Percentiles rank a stretch among this genome's conserved stretches.
These are phyloP conservation scores for Pelodiscus sinensis DNA, from an alignment of 2,113 vertebrate genomes.

Conservation along the genomic window DNA sequence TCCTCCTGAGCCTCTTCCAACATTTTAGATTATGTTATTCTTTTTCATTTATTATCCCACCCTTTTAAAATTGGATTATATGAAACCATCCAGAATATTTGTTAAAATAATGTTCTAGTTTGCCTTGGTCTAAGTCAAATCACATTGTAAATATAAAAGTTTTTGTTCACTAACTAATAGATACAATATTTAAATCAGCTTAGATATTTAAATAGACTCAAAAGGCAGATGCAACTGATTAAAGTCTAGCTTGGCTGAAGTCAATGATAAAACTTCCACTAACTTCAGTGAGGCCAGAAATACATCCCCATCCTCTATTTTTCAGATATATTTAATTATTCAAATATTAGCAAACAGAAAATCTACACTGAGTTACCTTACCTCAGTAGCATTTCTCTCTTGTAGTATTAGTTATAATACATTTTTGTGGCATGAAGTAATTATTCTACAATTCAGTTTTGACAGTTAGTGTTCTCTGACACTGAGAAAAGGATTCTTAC, in stretches of 20 bases:
- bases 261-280: neutral
- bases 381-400: neutral
- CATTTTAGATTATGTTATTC: neutral
- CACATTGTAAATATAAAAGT: neutral
- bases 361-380: neutral
- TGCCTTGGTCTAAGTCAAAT: neutral
- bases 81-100: neutral
- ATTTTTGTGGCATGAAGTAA: neutral
- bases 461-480: neutral
- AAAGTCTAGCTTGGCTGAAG: neutral
- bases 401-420: neutral
- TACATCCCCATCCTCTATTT: neutral
- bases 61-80: neutral
- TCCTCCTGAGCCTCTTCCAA: neutral
- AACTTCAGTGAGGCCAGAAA: neutral
- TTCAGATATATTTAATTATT: neutral
- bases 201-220: neutral
- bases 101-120: neutral
- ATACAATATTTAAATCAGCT: neutral
- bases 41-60: neutral
- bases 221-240: neutral
- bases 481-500: neutral
- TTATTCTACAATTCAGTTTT: neutral
- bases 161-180: neutral
- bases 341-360: neutral